Evolutionary conservation across 2,888 invertebrate species (phyloP), one percentile per base, ranked within the genome.

Genomic region (Girardia tigrina): DNA sequence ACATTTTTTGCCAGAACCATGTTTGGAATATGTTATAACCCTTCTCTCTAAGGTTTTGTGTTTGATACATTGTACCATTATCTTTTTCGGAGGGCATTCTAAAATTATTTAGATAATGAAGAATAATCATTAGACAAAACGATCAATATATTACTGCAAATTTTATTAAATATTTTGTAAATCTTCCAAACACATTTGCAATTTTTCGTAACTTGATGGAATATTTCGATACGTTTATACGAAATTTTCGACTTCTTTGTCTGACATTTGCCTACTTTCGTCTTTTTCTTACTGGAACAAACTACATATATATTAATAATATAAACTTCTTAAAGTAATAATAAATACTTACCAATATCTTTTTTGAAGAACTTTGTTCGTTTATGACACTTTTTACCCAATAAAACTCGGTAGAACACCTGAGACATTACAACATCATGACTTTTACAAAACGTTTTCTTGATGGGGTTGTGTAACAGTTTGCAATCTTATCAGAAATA

Each of bases 401-500:
- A 20, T 26, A 74, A 23, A 1, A 74, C 74, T 26, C 69, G 56
- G 26, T 74, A 74, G 42, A 28, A 56, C 1, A 74, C 69, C 6
- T 42, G 42, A 4, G 74, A 56, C 26, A 74, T 56, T 1, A 74
- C 4, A 1, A 69, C 16, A 4, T 6, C 16, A 23, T 74, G 56
- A 26, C 28, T 69, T 23, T 74, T 74, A 23, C 74, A 74, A 28
- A 74, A 74, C 1, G 42, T 28, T 26, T 69, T 42, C 16, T 42
- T 74, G 8, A 56, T 42, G 2, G 26, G 26, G 2, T 69, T 69
- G 26, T 74, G 74, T 6, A 74, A 12, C n/a, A 74, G 14, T 20
- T 74, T 74, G 26, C 74, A 74, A 27, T 74, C 74, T 74, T n/a
- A n/a, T n/a, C n/a, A n/a, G 26, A 26, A 74, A 28, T 56, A 42